These are phyloP conservation scores for Trididemnum clinides DNA, from an alignment of 23 tunicate genomes.

Conservation along the genomic window DNA sequence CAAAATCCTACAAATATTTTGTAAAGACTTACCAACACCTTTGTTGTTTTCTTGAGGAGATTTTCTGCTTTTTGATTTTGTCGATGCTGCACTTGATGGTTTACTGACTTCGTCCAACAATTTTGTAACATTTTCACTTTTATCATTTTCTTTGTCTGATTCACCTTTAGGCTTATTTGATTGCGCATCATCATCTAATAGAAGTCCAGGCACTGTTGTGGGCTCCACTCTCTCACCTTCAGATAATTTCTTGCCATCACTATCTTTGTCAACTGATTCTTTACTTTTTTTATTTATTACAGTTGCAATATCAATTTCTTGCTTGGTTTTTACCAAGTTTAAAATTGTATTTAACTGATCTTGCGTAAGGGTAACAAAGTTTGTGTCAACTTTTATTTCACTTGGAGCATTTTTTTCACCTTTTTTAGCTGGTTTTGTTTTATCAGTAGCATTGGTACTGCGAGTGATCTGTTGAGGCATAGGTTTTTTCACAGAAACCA, in stretches of 20 bases:
- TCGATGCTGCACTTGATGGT: background rate
- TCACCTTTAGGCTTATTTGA: background rate
- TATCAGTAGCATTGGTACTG: background rate
- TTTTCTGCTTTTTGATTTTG: background rate
- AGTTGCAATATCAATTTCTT: slow-evolving; percentile 69
- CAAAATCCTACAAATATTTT: too few species aligned
- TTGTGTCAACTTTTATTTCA: slow-evolving; percentile 51
- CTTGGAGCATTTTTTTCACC: slow-evolving; percentile 12
- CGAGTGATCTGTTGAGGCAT: background rate
- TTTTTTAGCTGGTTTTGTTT: background rate
- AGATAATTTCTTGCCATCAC: background rate
- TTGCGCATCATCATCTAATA: slow-evolving; percentile 15
- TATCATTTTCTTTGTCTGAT: slow-evolving; percentile 34
- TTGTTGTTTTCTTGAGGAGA: background rate
- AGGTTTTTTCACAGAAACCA: background rate
- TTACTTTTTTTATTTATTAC: slow-evolving; percentile 34
- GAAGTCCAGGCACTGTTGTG: slow-evolving; percentile 41
- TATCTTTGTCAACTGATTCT: background rate
- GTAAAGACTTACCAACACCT: background rate
- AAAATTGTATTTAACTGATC: slow-evolving; percentile 84
- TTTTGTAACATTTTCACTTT: background rate
- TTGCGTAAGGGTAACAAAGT: slow-evolving; percentile 84
- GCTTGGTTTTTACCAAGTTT: slow-evolving; percentile 72
- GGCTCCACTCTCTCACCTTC: slow-evolving; percentile 44
- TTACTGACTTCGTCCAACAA: background rate